Percentiles rank a stretch among this genome's conserved stretches.
phyloP scores from a whole-genome alignment of 2,797 vertebrate genomes.

The Avahi laniger region DNA sequence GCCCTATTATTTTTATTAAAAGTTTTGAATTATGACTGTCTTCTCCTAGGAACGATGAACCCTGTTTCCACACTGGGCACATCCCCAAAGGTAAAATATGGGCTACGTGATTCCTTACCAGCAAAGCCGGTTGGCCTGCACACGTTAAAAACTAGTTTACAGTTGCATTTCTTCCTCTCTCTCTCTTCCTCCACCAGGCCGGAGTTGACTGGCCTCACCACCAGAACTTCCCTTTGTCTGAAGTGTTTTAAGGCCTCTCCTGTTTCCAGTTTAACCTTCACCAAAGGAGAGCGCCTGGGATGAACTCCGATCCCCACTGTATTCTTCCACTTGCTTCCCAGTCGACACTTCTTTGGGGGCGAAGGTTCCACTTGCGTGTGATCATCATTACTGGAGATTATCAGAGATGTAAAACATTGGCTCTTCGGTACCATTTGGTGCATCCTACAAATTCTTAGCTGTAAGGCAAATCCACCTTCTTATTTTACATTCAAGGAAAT shows the following conservation, averaged over 20 bases:
- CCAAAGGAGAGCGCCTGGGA: not conserved
- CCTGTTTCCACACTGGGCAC: slow-evolving; percentile 69
- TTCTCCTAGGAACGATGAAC: slow-evolving; percentile 79
- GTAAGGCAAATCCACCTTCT: not conserved
- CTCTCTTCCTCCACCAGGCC: not conserved
- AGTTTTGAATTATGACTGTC: slow-evolving; percentile 83
- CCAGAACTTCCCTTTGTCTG: not conserved
- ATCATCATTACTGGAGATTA: not conserved
- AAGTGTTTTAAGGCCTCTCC: not conserved
- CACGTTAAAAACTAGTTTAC: slow-evolving; percentile 61
- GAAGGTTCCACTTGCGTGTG: not conserved
- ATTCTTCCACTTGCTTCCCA: not conserved
- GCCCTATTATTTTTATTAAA: slow-evolving; percentile 87
- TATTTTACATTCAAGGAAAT: not conserved
- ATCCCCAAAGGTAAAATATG: slow-evolving; percentile 65
- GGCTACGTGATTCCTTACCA: slow-evolving; percentile 67
- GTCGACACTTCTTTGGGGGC: not conserved
- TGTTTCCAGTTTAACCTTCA: not conserved
- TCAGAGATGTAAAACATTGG: not conserved
- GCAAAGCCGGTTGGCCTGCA: slow-evolving; percentile 66
- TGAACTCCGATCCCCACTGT: not conserved
- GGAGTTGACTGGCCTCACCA: not conserved
- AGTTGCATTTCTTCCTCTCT: slow-evolving; percentile 55
- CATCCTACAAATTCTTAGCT: not conserved
- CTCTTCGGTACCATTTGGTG: not conserved